phyloP scores from a whole-genome alignment of 2,888 invertebrate species.

The Caenorhabditis virilis region DNA sequence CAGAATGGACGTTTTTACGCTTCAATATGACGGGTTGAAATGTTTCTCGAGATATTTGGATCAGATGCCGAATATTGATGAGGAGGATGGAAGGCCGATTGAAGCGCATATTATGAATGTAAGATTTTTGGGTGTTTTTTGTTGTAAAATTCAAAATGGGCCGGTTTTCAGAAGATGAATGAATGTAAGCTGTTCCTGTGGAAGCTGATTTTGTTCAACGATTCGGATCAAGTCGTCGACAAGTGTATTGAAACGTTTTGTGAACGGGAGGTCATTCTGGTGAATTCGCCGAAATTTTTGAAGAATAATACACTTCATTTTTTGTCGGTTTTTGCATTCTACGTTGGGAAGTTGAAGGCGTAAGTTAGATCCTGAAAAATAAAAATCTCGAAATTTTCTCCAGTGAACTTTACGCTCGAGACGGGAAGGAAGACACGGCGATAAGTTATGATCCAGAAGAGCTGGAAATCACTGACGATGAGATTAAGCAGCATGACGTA shows the following conservation, averaged over 20 bases:
- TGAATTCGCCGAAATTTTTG: conserved; percentile 18
- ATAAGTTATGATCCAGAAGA: conserved; percentile 15
- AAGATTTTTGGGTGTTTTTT: neutral
- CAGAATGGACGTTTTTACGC: conserved; percentile 14
- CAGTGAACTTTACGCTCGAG: conserved; percentile 26
- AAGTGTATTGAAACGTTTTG: conserved; percentile 35
- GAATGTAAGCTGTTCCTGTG: conserved; percentile 30
- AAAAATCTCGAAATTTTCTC: neutral
- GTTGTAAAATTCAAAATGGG: neutral
- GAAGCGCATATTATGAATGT: conserved; percentile 23
- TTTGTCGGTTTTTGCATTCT: conserved; percentile 29
- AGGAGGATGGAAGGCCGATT: conserved; percentile 7
- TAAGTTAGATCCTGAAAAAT: conserved; percentile 1
- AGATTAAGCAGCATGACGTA: conserved; percentile 18
- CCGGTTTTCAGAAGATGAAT: conserved; percentile 22
- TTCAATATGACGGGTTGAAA: conserved; percentile 24
- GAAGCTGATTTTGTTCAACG: conserved; percentile 36
- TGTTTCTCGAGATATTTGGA: conserved; percentile 37
- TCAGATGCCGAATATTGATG: conserved; percentile 18
- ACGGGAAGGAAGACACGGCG: conserved; percentile 2
- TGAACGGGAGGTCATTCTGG: conserved; percentile 34
- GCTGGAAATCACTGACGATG: conserved; percentile 14
- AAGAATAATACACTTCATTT: conserved; percentile 20
- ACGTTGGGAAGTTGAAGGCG: conserved; percentile 29
- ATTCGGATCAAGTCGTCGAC: conserved; percentile 26